Percentiles rank a stretch among this genome's conserved stretches.
Evolutionary conservation across 2,113 vertebrate species (phyloP).

Genomic region (Felis chaus): DNA sequence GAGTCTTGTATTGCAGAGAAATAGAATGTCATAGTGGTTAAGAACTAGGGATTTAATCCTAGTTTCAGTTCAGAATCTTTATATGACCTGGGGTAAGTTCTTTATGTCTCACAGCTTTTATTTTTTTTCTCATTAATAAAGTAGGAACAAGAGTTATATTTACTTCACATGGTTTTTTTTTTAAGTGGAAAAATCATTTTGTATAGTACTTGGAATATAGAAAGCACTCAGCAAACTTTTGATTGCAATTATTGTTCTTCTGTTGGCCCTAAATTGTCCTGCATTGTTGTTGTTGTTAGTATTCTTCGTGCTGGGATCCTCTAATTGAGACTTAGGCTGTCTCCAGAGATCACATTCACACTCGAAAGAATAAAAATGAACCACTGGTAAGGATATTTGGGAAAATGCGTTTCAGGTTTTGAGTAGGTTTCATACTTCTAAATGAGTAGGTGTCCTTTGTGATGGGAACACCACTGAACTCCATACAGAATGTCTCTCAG

Average conservation of each 20-base stretch:
- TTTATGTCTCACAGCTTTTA: not conserved
- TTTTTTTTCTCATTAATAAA: not conserved
- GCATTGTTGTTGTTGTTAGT: not conserved
- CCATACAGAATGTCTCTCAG: not conserved
- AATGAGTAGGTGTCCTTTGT: not conserved
- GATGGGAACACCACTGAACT: not conserved
- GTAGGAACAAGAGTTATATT: not conserved
- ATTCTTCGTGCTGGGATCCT: not conserved
- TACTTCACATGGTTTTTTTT: not conserved
- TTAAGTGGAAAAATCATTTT: not conserved
- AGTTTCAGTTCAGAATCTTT: not conserved
- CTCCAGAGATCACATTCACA: not conserved
- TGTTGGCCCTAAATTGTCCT: not conserved
- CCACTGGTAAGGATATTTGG: too few relatives aligned
- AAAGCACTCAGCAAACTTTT: not conserved
- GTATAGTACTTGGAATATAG: not conserved
- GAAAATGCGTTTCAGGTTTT: not conserved
- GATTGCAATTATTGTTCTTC: not conserved
- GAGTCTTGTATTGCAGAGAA: not conserved
- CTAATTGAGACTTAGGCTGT: not conserved
- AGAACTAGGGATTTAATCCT: not conserved
- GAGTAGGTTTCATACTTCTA: not conserved
- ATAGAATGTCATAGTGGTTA: rapidly evolving
- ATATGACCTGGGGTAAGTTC: not conserved
- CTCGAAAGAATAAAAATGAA: not conserved